Conservation (phyloP, 2,113 vertebrate genomes). For the Cacatua alba region DNA sequence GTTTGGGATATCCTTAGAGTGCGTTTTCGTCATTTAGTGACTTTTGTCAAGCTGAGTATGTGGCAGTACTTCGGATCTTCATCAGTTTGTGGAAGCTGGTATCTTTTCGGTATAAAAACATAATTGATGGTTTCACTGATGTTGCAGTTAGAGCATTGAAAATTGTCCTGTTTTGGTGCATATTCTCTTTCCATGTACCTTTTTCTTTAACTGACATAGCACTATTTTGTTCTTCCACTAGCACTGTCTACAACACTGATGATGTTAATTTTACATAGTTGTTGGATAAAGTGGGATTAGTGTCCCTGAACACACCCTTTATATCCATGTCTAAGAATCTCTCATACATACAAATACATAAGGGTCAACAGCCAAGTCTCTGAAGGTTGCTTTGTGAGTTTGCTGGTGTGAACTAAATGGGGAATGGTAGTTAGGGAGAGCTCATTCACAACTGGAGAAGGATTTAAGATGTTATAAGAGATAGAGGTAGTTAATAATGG, state of each 20-base stretch:
- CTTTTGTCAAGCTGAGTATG: background rate
- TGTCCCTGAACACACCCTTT: background rate
- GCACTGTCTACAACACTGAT: background rate
- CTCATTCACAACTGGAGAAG: background rate
- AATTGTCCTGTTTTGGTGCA: background rate
- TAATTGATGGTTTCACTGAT: background rate
- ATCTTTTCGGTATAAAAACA: background rate
- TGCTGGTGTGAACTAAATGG: background rate
- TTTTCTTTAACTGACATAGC: background rate
- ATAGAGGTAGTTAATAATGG: background rate
- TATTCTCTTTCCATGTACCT: background rate
- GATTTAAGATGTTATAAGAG: background rate
- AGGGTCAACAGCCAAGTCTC: background rate
- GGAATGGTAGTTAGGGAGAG: background rate
- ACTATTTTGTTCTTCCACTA: background rate
- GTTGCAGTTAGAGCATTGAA: background rate
- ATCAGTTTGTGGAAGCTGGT: background rate
- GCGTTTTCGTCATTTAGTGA: background rate
- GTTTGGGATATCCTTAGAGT: background rate
- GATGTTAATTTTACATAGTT: background rate
- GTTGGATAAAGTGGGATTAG: background rate
- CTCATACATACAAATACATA: background rate
- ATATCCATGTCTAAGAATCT: background rate
- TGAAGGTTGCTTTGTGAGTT: background rate
- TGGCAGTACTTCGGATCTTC: background rate